Conservation (phyloP, 2,113 vertebrate genomes). For the Stegastes partitus region DNA sequence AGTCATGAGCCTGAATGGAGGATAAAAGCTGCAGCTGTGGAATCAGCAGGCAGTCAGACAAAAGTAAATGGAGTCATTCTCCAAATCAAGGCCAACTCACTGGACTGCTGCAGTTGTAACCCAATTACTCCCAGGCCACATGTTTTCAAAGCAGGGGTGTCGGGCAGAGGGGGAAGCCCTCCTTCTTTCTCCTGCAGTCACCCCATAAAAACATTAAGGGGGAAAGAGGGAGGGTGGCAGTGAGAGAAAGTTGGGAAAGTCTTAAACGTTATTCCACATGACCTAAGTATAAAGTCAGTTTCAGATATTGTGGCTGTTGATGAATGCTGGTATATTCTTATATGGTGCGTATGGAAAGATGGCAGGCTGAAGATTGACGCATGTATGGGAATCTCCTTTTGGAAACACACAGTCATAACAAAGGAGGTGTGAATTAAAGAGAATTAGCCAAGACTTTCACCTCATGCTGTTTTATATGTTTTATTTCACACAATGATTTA, state of each 20-base stretch:
- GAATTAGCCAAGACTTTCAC: too few relatives aligned
- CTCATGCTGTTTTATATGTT: background rate
- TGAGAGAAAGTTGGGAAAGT: constrained; percentile 26
- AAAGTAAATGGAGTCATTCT: constrained; percentile 72
- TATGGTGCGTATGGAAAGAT: constrained; percentile 15
- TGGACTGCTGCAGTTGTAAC: constrained; percentile 66
- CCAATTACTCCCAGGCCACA: constrained; percentile 73
- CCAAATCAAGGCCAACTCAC: constrained; percentile 65
- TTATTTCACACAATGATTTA: background rate
- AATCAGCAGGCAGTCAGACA: constrained; percentile 63
- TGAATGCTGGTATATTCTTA: background rate
- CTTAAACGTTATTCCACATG: constrained; percentile 55
- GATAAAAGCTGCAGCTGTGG: constrained; percentile 67
- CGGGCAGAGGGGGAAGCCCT: constrained; percentile 56
- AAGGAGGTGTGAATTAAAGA: constrained; percentile 6
- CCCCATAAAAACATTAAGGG: constrained; percentile 47
- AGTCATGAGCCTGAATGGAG: constrained; percentile 49
- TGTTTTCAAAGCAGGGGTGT: constrained; percentile 59
- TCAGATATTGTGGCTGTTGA: constrained; percentile 31
- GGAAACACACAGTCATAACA: background rate
- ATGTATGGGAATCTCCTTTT: background rate
- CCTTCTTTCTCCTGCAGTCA: constrained; percentile 38
- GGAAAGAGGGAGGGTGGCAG: background rate
- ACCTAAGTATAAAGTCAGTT: constrained; percentile 30
- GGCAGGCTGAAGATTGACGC: background rate